phyloP scores from a whole-genome alignment of 2,888 invertebrate species.

The Strigamia transsilvanica region DNA sequence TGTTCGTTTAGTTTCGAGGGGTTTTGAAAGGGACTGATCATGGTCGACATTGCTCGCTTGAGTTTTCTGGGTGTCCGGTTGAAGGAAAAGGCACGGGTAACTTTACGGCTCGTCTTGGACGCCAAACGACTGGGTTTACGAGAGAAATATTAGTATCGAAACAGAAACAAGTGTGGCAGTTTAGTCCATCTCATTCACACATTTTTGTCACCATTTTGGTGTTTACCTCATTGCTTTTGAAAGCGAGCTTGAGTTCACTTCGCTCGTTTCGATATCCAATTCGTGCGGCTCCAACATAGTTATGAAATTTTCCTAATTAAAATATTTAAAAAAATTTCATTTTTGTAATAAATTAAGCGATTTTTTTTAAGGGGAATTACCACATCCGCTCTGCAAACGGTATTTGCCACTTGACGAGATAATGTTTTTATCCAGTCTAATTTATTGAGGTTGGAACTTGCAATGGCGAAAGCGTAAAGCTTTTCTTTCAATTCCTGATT shows the following conservation, averaged over 20 bases:
- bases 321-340: constrained; percentile 35
- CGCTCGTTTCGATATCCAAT: constrained; percentile 86
- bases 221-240: constrained; percentile 84
- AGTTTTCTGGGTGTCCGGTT: constrained; percentile 93
- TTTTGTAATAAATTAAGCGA: constrained; percentile 61
- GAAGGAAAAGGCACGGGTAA: constrained; percentile 93
- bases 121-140: constrained; percentile 58
- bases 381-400: constrained; percentile 90
- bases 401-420: constrained; percentile 90
- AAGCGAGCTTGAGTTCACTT: constrained; percentile 83
- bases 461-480: constrained; percentile 85
- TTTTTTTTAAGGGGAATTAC: constrained; percentile 66
- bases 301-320: constrained; percentile 78
- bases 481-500: constrained; percentile 87
- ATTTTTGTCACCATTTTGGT: not conserved
- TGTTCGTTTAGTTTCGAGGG: constrained; percentile 39
- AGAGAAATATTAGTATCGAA: constrained; percentile 41
- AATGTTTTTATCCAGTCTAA: constrained; percentile 80
- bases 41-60: constrained; percentile 92
- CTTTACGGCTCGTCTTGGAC: constrained; percentile 66
- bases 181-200: constrained; percentile 22
- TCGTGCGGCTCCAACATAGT: constrained; percentile 80
- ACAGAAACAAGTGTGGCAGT: not conserved
- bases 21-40: constrained; percentile 77
- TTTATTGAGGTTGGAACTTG: constrained; percentile 81